phyloP scores from a whole-genome alignment of 2,888 invertebrate genomes.

The Petrolisthes cinctipes region DNA sequence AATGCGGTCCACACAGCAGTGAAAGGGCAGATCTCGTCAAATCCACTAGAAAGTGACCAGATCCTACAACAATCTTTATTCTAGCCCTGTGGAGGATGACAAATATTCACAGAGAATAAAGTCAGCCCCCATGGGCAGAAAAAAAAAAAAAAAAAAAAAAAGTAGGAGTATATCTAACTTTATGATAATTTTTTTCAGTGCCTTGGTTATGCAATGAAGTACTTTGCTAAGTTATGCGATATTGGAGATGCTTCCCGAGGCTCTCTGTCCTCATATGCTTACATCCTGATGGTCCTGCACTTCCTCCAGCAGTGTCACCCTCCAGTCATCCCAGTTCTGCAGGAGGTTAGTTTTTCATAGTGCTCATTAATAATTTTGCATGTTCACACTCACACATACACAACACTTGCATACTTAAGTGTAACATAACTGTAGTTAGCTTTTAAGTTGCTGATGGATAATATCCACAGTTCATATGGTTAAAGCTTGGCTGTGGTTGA shows the following conservation, averaged over 20 bases:
- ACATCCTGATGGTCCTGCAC: constrained; percentile 75
- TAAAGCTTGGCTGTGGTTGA: no score
- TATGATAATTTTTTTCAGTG: constrained; percentile 66
- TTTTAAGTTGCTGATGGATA: background rate
- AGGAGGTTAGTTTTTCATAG: constrained; percentile 70
- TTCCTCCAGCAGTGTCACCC: constrained; percentile 74
- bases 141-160: background rate
- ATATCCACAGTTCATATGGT: no score
- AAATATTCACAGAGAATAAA: no score
- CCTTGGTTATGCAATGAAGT: constrained; percentile 73
- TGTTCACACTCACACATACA: no score
- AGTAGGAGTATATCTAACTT: background rate
- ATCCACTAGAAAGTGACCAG: no score
- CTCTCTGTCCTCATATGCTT: constrained; percentile 76
- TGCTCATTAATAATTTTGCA: no score
- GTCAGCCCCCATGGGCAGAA: no score
- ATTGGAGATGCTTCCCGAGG: constrained; percentile 76
- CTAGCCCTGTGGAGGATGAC: no score
- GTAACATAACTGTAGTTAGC: background rate
- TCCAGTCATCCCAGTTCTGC: constrained; percentile 75
- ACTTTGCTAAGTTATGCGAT: constrained; percentile 74
- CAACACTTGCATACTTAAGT: background rate
- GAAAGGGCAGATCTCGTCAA: no score
- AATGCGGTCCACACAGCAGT: no score
- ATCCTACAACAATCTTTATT: no score